Base-by-base conservation (phyloP, 2,113 vertebrate genomes). In the Taxidea taxus region DNA sequence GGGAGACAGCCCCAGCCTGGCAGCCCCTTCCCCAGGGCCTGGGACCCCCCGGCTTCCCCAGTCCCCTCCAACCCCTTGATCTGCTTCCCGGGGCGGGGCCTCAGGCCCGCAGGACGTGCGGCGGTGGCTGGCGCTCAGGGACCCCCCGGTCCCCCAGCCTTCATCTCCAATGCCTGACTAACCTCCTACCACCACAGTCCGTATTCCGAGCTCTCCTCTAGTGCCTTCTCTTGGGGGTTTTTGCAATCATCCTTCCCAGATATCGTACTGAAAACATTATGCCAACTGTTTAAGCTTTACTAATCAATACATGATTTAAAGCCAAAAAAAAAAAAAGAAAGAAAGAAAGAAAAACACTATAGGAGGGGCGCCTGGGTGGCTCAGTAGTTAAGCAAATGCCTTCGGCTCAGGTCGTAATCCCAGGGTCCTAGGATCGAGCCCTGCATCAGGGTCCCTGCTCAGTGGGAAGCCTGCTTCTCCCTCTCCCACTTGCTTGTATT, bases 301-400 rank as follows among this genome's bases (percentile, higher is more conserved):
- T 98, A 98, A 98, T 98, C 98, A 99, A 99, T 99, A 99, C 99
- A 99, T 80, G 98, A 99, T 99, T 99, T 99, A 99, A 99, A 98
- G 97, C 95, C 96, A 56, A 51, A 51, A 51, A 51, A 51, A 51
- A 51, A 51, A 51, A 51, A 49, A 49, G 13, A 49, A 51, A 15
- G 49, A 51, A n/a, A n/a, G n/a, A n/a, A n/a, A n/a, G n/a, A n/a
- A n/a, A n/a, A 51, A 51, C 49, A 51, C 49, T 51, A 51, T 15
- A 51, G 49, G 49, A 51, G 49, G 49, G 49, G 49, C 14, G 49
- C 49, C 49, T 51, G 49, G 49, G 49, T 51, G 49, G 49, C 49
- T 51, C 49, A 51, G 49, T 51, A 16, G 49, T 51, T 51, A 51
- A 51, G 49, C 49, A 51, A 51, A 15, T 54, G 51, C 51, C 51